Conservation (phyloP, 2,797 vertebrate species). For the Cynodonichthys magdalenae region DNA sequence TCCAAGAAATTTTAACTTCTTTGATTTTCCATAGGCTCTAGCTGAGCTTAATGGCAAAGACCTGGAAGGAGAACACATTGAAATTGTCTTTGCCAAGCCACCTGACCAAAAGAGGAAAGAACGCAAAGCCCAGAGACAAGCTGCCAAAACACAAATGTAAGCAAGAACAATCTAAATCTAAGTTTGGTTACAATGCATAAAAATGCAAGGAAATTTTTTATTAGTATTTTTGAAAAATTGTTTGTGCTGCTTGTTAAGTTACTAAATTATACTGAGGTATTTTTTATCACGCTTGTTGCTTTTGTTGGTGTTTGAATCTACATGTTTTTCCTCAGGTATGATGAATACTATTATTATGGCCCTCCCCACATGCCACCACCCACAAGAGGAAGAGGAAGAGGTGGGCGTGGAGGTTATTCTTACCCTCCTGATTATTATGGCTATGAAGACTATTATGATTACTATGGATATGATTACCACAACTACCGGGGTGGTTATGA, state of each 20-base stretch:
- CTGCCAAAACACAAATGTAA: conserved; percentile 98
- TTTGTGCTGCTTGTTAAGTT: not conserved
- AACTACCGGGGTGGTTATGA: conserved; percentile 99
- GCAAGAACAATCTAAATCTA: conserved; percentile 35
- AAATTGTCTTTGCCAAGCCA: conserved; percentile 99
- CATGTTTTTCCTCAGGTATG: conserved; percentile 85
- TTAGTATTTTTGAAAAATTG: no score
- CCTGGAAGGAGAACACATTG: conserved; percentile 97
- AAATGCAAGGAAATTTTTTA: no score
- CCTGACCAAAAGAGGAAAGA: conserved; percentile 99
- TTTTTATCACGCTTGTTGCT: not conserved
- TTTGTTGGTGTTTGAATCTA: conserved; percentile 12
- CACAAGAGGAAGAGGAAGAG: conserved; percentile 92
- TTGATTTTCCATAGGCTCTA: conserved; percentile 86
- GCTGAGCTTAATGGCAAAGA: conserved; percentile 98
- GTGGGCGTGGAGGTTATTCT: conserved; percentile 92
- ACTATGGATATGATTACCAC: conserved; percentile 99
- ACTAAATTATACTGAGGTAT: not conserved
- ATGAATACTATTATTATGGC: conserved; percentile 99
- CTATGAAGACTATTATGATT: conserved; percentile 99
- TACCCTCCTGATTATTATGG: conserved; percentile 97
- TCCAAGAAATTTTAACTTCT: conserved; percentile 16
- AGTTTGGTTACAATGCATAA: no score
- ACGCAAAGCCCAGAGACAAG: conserved; percentile 98
- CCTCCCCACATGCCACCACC: conserved; percentile 97